A percentile compares a stretch with the other conserved stretches of the same genome.
These are phyloP conservation scores for Stenodera caucasica DNA, from an alignment of 2,888 invertebrate species.

Conservation along the genomic window DNA sequence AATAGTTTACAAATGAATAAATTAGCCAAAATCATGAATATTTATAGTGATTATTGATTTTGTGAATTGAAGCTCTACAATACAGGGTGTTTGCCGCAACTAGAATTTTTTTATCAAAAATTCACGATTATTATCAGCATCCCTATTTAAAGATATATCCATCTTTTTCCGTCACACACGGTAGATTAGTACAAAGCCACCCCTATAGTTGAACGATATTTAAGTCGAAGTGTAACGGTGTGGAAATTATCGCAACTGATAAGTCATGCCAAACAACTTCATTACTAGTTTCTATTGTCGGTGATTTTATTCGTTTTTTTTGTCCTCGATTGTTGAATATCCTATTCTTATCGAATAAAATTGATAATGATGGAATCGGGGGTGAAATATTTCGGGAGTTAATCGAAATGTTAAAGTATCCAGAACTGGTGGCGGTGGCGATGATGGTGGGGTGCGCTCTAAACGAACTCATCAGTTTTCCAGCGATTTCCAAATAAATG, in stretches of 20 bases:
- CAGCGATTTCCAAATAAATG: constrained; percentile 48
- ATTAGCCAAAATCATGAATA: constrained; percentile 12
- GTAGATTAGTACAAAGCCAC: neutral
- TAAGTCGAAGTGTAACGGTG: constrained; percentile 52
- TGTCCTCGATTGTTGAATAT: neutral
- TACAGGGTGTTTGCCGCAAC: neutral
- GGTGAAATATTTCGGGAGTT: constrained; percentile 46
- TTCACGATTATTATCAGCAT: no score
- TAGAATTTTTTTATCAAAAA: no score
- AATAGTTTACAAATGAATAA: neutral
- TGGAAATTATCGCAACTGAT: constrained; percentile 54
- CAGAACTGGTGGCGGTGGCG: constrained; percentile 25
- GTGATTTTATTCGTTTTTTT: constrained; percentile 4
- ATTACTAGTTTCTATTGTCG: constrained; percentile 34
- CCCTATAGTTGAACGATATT: constrained; percentile 38
- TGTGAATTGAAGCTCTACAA: constrained; percentile 11
- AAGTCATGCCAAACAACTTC: constrained; percentile 53
- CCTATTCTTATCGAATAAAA: neutral
- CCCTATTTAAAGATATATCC: no score
- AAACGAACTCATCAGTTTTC: constrained; percentile 47
- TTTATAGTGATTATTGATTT: constrained; percentile 24
- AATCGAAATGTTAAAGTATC: constrained; percentile 48
- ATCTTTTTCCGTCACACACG: neutral
- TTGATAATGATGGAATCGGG: constrained; percentile 29
- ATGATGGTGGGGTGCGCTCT: constrained; percentile 31